Conservation (phyloP, 1,140 invertebrate genomes). For the Cephus cinctus region DNA sequence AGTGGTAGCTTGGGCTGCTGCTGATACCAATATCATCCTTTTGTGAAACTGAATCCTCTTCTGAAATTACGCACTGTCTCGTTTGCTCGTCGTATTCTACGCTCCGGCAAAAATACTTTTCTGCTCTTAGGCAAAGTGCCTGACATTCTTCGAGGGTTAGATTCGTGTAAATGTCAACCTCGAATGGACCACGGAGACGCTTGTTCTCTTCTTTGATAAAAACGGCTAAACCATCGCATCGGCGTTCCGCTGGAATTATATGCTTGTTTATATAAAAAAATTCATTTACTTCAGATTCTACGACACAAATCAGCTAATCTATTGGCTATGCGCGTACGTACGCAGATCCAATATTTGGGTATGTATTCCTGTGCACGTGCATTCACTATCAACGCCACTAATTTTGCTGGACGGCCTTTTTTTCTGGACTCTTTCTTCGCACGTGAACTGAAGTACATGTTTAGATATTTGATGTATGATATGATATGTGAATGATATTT, state of each 20-base stretch:
- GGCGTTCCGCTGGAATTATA: constrained; percentile 71
- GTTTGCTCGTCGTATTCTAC: constrained; percentile 88
- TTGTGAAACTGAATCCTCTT: constrained; percentile 85
- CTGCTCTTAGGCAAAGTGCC: constrained; percentile 72
- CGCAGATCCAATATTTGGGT: too few relatives aligned
- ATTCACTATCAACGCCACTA: too few relatives aligned
- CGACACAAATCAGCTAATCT: too few relatives aligned
- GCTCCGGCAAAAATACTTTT: constrained; percentile 85
- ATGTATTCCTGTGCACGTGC: too few relatives aligned
- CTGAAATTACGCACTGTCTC: constrained; percentile 79
- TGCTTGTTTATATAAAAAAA: too few relatives aligned
- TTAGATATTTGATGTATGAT: too few relatives aligned
- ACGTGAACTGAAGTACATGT: too few relatives aligned
- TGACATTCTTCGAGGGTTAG: constrained; percentile 83
- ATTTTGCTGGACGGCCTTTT: too few relatives aligned
- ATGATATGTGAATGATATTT: too few relatives aligned
- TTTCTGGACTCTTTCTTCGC: too few relatives aligned
- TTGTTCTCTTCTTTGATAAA: constrained; percentile 89
- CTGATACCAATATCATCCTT: constrained; percentile 80
- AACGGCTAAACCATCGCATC: constrained; percentile 81
- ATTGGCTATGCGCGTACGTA: too few relatives aligned
- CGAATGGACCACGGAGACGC: constrained; percentile 81
- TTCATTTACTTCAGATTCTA: too few relatives aligned
- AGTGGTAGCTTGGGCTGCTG: constrained; percentile 77
- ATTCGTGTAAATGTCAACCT: constrained; percentile 82